A percentile compares a stretch with the other conserved stretches of the same genome.
phyloP scores from a whole-genome alignment of 2,797 vertebrate species.

The Melanotaenia nigrans region DNA sequence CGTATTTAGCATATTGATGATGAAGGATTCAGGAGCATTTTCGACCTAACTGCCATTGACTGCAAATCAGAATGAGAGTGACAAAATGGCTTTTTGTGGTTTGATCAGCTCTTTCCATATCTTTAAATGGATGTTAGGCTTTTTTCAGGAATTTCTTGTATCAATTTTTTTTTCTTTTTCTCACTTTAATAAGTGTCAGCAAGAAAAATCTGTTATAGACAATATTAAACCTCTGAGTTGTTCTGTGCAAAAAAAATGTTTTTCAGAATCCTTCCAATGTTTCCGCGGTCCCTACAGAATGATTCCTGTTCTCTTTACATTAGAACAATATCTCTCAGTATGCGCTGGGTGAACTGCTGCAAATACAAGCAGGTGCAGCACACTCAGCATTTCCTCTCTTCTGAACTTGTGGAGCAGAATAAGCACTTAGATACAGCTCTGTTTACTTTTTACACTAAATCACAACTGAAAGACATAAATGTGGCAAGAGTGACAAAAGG shows the following conservation, averaged over 20 bases:
- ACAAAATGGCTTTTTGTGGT: conserved; percentile 59
- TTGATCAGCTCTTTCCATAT: conserved; percentile 49
- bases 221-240: conserved; percentile 9
- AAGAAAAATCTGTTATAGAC: conserved; percentile 6
- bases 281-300: conserved; percentile 18
- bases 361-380: conserved; percentile 13
- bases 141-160: conserved; percentile 65
- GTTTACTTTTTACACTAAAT: conserved; percentile 37
- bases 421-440: conserved; percentile 28
- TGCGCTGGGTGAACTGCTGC: conserved; percentile 21
- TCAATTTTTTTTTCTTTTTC: conserved; percentile 24
- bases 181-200: conserved; percentile 27
- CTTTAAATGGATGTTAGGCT: conserved; percentile 59
- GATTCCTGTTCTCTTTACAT: conserved; percentile 38
- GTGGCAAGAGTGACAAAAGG: conserved; percentile 25
- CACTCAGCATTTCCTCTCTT: conserved; percentile 42
- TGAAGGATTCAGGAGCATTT: conserved; percentile 72
- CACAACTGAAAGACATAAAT: conserved; percentile 22
- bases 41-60: conserved; percentile 64
- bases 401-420: conserved; percentile 35
- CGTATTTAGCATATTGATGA: conserved; percentile 75
- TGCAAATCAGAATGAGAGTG: conserved; percentile 62
- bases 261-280: conserved; percentile 28
- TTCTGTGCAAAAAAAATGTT: conserved; percentile 32
- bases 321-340: conserved; percentile 54